Base-by-base conservation (phyloP, 2,888 invertebrate genomes). In the Eumacrocentrus americanus region DNA sequence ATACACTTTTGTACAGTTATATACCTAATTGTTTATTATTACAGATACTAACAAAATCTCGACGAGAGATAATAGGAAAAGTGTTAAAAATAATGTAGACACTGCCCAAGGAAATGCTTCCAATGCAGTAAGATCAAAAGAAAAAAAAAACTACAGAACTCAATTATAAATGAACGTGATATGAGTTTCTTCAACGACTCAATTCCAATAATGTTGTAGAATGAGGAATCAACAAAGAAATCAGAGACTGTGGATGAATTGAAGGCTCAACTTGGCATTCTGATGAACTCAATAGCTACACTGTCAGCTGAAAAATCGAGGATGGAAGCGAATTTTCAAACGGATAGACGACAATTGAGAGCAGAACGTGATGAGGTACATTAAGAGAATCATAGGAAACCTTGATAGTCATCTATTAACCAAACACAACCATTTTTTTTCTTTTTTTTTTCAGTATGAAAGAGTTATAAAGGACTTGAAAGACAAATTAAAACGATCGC, bases 241-340 rank as follows among this genome's bases (percentile, higher is more conserved):
- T 63, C 62, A 23, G 79, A 80, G 51, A 75, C 74, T 1, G 65
- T 71, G 7, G 79, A 78, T n/a, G 76, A 79, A 48, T 66, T 81
- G 46, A 79, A 76, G 68, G 75, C 72, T 29, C 85, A 86, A 70
- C 82, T 90, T 18, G 83, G 86, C 6, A 86, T 88, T 0, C 81
- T 91, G 12, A 89, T 88, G 80, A 83, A 89, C 67, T 89, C 93
- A 0, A 79, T 95, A 47, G 87, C 91, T 0, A 92, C 91, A 0
- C 81, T 95, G 25, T 88, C 91, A 0, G 88, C 89, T 2, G 94
- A 94, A 77, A 95, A 94, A 74, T 88, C 91, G 1, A 87, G 90
- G 44, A 89, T 93, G 87, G 94, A 95, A 81, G 89, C 91, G 52
- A 90, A 88, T 42, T 94, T 92, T 77, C 90, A 92, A 71, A 84